A percentile compares a stretch with the other conserved stretches of the same genome.
phyloP scores from a whole-genome alignment of 1,140 invertebrate genomes.

The Maniola jurtina region DNA sequence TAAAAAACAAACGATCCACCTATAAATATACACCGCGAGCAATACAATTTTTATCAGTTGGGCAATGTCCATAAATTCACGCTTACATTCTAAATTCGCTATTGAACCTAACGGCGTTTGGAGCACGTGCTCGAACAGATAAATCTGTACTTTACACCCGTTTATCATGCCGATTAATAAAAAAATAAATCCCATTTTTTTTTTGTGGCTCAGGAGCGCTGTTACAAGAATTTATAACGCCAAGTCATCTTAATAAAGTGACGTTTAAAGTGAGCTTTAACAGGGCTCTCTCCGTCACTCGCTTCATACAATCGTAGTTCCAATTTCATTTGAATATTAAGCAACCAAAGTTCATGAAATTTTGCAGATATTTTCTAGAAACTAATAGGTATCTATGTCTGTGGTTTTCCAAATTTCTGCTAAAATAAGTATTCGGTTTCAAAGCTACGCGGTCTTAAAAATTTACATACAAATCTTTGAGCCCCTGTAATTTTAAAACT shows the following conservation, averaged over 20 bases:
- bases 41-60: conserved; percentile 69
- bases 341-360: too few relatives aligned
- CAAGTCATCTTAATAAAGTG: conserved; percentile 18
- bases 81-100: conserved; percentile 61
- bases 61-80: conserved; percentile 60
- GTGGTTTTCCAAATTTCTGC: too few relatives aligned
- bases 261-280: conserved; percentile 5
- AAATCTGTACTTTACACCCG: conserved; percentile 50
- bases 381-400: too few relatives aligned
- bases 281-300: too few relatives aligned
- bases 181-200: conserved; percentile 33
- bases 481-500: too few relatives aligned
- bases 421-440: too few relatives aligned
- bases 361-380: too few relatives aligned
- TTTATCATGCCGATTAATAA: conserved; percentile 51
- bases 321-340: too few relatives aligned
- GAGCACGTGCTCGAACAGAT: conserved; percentile 50
- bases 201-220: conserved; percentile 16
- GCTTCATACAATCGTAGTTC: too few relatives aligned
- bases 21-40: conserved; percentile 56
- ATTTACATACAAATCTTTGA: too few relatives aligned
- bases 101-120: conserved; percentile 43
- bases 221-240: conserved; percentile 30
- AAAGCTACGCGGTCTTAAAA: too few relatives aligned
- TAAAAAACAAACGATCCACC: conserved; percentile 43